Evolutionary conservation across 1,140 invertebrate genomes (phyloP).

Genomic region (Drosophila lowei): DNA sequence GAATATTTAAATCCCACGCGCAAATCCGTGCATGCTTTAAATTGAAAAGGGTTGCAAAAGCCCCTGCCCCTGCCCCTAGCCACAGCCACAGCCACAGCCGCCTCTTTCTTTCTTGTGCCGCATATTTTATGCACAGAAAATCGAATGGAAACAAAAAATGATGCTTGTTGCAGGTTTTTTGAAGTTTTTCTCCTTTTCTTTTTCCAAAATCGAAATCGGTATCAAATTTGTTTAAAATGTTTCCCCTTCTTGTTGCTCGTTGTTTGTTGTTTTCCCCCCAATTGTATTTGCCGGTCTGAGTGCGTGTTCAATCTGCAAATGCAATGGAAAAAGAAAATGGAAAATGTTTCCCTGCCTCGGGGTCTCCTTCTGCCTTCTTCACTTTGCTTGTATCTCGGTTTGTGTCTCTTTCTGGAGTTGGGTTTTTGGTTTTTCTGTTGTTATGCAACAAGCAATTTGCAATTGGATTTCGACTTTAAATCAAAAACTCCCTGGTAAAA

Average conservation of each 20-base stretch:
- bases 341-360: conserved; percentile 45
- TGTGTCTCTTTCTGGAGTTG: conserved; percentile 12
- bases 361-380: conserved; percentile 2
- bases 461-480: conserved; percentile 43
- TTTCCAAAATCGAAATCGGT: conserved; percentile 54
- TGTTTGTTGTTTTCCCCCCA: neutral
- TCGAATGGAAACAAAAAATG: conserved; percentile 55
- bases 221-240: conserved; percentile 46
- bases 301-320: conserved; percentile 57
- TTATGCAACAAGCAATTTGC: conserved; percentile 50
- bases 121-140: conserved; percentile 65
- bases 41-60: conserved; percentile 62
- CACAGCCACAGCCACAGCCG: too few relatives aligned
- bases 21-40: conserved; percentile 50
- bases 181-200: conserved; percentile 1
- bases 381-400: neutral
- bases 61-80: neutral
- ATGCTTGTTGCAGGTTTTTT: conserved; percentile 53
- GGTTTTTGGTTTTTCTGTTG: conserved; percentile 33
- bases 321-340: conserved; percentile 67
- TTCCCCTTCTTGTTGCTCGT: neutral
- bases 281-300: conserved; percentile 41
- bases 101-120: neutral
- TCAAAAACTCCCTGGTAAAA: conserved; percentile 33
- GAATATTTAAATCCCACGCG: conserved; percentile 73